A percentile compares a stretch with the other conserved stretches of the same genome.
Conservation (phyloP, 2,797 vertebrate genomes). For the Brotogeris chrysoptera region DNA sequence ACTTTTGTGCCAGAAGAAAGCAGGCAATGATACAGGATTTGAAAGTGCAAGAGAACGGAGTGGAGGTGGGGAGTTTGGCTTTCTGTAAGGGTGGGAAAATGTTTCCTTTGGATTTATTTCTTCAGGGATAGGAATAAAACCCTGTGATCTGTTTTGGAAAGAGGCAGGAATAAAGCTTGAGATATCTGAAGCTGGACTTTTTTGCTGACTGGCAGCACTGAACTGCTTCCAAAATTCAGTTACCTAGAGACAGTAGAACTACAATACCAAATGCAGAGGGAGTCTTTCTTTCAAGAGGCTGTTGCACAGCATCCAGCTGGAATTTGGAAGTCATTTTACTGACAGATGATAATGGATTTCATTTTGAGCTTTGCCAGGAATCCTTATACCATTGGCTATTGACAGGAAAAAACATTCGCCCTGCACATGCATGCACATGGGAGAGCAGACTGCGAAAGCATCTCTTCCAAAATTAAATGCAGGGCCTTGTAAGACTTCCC, state of each 20-base stretch:
- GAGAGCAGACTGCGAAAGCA: constrained; percentile 43
- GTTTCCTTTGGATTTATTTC: constrained; percentile 44
- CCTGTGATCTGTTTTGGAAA: constrained; percentile 35
- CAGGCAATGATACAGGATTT: background rate
- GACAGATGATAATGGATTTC: constrained; percentile 76
- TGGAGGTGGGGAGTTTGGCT: background rate
- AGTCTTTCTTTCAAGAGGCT: constrained; percentile 48
- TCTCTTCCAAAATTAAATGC: constrained; percentile 67
- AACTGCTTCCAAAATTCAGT: constrained; percentile 51
- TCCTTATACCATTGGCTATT: constrained; percentile 58
- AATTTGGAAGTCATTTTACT: constrained; percentile 70
- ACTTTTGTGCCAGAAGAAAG: background rate
- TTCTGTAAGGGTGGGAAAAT: background rate
- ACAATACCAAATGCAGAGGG: constrained; percentile 31
- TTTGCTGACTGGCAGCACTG: constrained; percentile 39
- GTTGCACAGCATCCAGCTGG: constrained; percentile 65
- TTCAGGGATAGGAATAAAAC: background rate
- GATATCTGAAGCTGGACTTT: background rate
- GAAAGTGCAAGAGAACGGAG: background rate
- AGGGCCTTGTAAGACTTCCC: constrained; percentile 18
- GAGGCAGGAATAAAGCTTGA: background rate
- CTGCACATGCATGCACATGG: background rate
- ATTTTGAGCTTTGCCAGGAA: constrained; percentile 70
- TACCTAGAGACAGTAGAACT: constrained; percentile 36
- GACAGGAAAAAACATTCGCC: constrained; percentile 35